Evolutionary conservation across 2,797 vertebrate species (phyloP), one percentile per base, ranked within the genome.

Genomic region (Myotis findleyi): DNA sequence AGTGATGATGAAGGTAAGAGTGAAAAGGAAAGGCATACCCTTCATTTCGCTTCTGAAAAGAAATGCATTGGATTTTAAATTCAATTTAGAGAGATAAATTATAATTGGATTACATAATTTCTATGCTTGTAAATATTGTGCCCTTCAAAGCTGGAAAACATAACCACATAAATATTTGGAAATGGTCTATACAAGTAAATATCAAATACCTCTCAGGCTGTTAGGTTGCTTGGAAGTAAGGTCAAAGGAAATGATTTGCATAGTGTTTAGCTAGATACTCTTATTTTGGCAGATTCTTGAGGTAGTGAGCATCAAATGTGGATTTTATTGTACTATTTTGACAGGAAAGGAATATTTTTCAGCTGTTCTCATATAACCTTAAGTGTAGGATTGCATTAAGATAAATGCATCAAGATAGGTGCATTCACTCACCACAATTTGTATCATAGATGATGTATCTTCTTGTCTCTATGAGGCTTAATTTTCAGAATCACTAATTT

Each of bases 191-290:
- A 27, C 27, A 82, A 91, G 59, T 82, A 94, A 85, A 83, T 73
- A 92, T 92, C 72, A 75, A 33, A 83, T 82, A 87, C 51, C 47
- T 91, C 57, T 91, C 57, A 92, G 91, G 83, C 57, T 76, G 57
- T 94, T 89, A 36, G 66, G 68, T 91, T 96, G 89, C 68, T 91
- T 92, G 86, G 93, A 95, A 81, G 89, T 86, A 53, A 69, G 49
- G 76, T 95, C 68, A 91, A 69, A 95, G 88, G 76, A 95, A 97
- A 93, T 95, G 38, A 41, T 97, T 96, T 97, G 92, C 87, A 87
- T 91, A 76, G 85, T 87, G 76, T 89, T 91, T 95, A 92, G 81
- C 93, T 92, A 49, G 71, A 87, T 51, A 41, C 73, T 92, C 73
- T 92, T 94, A 92, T 75, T 96, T 97, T 95, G 89, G 71, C 55